phyloP scores from a whole-genome alignment of 2,797 vertebrate species.

The Cynodonichthys magdalenae region DNA sequence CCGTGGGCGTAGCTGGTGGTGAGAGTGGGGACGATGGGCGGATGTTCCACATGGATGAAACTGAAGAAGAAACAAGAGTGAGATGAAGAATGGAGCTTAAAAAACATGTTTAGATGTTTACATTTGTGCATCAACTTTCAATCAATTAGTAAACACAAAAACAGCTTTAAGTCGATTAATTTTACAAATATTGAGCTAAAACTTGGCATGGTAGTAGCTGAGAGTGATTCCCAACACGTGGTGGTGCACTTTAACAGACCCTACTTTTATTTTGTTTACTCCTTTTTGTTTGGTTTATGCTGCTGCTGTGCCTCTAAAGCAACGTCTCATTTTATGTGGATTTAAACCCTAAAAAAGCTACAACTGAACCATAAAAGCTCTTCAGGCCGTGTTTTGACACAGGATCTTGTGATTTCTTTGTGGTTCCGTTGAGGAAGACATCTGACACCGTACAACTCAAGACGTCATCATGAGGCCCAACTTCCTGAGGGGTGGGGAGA shows the following conservation, averaged over 20 bases:
- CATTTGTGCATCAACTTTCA: no score
- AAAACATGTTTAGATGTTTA: no score
- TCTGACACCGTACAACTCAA: background rate
- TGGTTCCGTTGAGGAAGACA: background rate
- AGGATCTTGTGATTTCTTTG: background rate
- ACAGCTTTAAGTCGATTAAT: no score
- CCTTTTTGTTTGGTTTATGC: no score
- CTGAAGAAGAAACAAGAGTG: slow-evolving; percentile 64
- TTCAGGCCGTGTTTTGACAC: no score
- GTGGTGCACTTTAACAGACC: no score
- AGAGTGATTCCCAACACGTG: no score
- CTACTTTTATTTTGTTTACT: no score
- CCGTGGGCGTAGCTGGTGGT: slow-evolving; percentile 88
- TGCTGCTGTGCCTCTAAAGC: no score
- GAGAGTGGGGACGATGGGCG: slow-evolving; percentile 63
- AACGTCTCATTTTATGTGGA: background rate
- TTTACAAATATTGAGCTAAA: no score
- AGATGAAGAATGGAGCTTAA: background rate
- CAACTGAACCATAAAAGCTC: background rate
- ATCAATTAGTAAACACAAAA: no score
- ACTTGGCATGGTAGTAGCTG: no score
- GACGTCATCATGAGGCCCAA: background rate
- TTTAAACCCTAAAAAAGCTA: background rate
- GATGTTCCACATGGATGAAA: slow-evolving; percentile 62
- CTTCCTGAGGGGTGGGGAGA: background rate